Base-by-base conservation (phyloP, 2,113 vertebrate species). In the Phalacrocorax aristotelis region DNA sequence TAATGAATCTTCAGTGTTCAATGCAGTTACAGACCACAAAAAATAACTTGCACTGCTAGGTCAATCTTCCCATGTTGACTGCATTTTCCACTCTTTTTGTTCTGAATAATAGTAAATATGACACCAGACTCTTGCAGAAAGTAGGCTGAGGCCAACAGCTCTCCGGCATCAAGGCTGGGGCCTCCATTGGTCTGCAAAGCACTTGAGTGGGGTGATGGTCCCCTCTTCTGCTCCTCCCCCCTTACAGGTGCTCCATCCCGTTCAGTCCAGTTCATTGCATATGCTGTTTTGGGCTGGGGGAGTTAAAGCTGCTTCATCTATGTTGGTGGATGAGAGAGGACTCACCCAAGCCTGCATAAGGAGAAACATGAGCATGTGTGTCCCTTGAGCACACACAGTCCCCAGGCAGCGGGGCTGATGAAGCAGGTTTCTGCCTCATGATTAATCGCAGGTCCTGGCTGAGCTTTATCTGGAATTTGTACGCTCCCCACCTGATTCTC, bases 401-500 rank as follows among this genome's bases (percentile, higher is more conserved):
- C 49, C 40, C 18, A n/a, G 7, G 44, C 17, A 0, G 8, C 10
- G 44, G 72, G 21, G 49, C 49, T 74, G 80, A 8, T n/a, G 64
- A 30, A 27, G 44, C 46, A 69, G 18, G 1, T 62, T 66, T 40
- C 2, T 6, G 5, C 17, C 66, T 83, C 75, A 4, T 7, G 17
- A 19, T 16, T 75, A 3, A 61, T 22, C 27, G 46, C 61, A 86
- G 52, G 52, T 69, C 83, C 71, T 48, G 23, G 20, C 58, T 34
- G 72, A 65, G 68, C 38, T 72, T 60, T 7, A 4, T 38, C 42
- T 69, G 48, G 66, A 32, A 52, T 77, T 29, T 61, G 54, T 10
- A 22, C 1, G 0, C 23, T 72, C 49, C 42, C 20, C 58, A 38
- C 11, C 34, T 0, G 0, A 1, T 18, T 13, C 40, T 40, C 48